Evolutionary conservation across 2,797 vertebrate species (phyloP).

Genomic region (Amblyopsis hoosieri): DNA sequence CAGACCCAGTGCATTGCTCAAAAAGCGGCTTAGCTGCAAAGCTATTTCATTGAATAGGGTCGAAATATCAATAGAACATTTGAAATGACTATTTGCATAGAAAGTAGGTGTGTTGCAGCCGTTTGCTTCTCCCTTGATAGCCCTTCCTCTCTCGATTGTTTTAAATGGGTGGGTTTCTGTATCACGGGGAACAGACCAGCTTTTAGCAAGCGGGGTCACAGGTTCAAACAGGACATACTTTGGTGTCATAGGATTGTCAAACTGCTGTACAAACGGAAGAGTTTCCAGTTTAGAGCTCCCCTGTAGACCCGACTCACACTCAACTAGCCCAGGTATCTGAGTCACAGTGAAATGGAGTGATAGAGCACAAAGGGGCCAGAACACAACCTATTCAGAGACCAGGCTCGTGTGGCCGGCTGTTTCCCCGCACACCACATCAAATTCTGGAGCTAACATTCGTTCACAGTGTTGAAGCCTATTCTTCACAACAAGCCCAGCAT

Average conservation of each 20-base stretch:
- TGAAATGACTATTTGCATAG: too few relatives aligned
- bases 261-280: constrained; percentile 24
- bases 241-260: constrained; percentile 45
- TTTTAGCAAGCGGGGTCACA: constrained; percentile 28
- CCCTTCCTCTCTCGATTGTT: constrained; percentile 20
- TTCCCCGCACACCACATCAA: background rate
- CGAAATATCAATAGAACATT: too few relatives aligned
- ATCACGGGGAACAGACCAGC: constrained; percentile 22
- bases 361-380: background rate
- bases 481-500: background rate
- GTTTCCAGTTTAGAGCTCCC: constrained; percentile 34
- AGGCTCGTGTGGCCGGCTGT: background rate
- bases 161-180: constrained; percentile 22
- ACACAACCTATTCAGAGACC: constrained; percentile 20
- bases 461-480: background rate
- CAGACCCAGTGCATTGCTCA: background rate
- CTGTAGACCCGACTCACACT: constrained; percentile 30
- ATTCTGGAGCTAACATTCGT: background rate
- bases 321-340: constrained; percentile 21
- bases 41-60: constrained; percentile 1
- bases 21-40: background rate
- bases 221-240: constrained; percentile 40
- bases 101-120: too few relatives aligned
- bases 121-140: background rate
- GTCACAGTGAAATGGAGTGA: constrained; percentile 17